A percentile compares a stretch with the other conserved stretches of the same genome.
phyloP scores from a whole-genome alignment of 1,140 invertebrate genomes.

The Aphaenogaster rudis region DNA sequence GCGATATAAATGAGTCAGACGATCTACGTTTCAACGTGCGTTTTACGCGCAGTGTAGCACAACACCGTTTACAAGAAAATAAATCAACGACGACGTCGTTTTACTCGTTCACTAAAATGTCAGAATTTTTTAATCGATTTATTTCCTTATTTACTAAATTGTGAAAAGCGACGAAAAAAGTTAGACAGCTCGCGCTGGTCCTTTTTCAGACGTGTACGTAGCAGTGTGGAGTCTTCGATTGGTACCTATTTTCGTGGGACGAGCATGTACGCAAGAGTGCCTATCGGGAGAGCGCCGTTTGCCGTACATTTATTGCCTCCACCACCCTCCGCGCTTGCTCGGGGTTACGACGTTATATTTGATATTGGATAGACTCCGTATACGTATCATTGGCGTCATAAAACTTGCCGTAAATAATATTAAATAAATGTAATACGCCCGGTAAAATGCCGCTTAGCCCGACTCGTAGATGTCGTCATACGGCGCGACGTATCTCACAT shows the following conservation, averaged over 20 bases:
- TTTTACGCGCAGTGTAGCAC: neutral
- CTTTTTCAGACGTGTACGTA: conserved; percentile 54
- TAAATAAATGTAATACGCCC: conserved; percentile 86
- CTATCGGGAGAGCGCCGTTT: conserved; percentile 84
- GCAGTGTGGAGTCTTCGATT: conserved; percentile 70
- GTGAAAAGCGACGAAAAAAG: neutral
- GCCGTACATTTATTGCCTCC: conserved; percentile 86
- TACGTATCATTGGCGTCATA: conserved; percentile 86
- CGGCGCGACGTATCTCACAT: conserved; percentile 44
- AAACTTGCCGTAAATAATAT: conserved; percentile 86
- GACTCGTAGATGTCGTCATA: conserved; percentile 32
- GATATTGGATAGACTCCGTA: conserved; percentile 86
- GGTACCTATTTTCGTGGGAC: conserved; percentile 78
- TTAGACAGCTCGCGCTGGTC: neutral
- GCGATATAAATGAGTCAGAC: conserved; percentile 46
- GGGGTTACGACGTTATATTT: conserved; percentile 86
- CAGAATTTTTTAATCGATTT: conserved; percentile 7
- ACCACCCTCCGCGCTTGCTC: conserved; percentile 79
- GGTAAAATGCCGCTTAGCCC: conserved; percentile 83
- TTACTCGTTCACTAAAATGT: neutral
- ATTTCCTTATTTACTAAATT: neutral
- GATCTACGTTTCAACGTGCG: neutral
- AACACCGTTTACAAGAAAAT: conserved; percentile 19
- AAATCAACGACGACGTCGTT: conserved; percentile 6
- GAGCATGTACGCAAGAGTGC: conserved; percentile 79